Base-by-base conservation (phyloP, 2,797 vertebrate genomes). In the Argya squamiceps region DNA sequence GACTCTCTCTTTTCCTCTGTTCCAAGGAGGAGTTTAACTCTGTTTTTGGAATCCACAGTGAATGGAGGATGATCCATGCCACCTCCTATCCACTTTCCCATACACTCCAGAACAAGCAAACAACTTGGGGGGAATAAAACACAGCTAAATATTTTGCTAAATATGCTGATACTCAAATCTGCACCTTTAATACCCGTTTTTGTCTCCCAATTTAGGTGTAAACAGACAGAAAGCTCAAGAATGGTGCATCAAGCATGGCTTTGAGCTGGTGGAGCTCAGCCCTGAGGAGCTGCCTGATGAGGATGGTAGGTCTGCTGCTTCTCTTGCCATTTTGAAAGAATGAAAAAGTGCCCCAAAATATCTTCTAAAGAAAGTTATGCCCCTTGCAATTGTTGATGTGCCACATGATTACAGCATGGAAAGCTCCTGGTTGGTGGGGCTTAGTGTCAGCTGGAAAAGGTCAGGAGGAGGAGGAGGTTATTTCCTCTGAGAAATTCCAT, bases 281-380 rank as follows among this genome's bases (percentile, higher is more conserved):
- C 99, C 99, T 2, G 98, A 99, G 96, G 99, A 99, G 24, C 64
- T 99, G 55, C 99, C 99, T 15, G 99, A 99, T 97, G 99, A 99
- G 71, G 99, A 99, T 79, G 99, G 99, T 99, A 97, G 97, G 98
- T 77, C 22, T 74, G n/a, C 55, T 49, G 19, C 56, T 85, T 84
- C 47, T 8, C 29, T 23, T 85, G 63, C 15, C n/a, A 5, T 74
- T 64, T 41, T 23, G 20, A 37, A 11, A 76, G 67, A 77, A 41
- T 26, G 12, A 88, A 63, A 79, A 63, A 53, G 18, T 27, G 60
- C 46, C 36, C 59, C 55, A 56, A 21, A 81, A 41, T 50, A 53
- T 4, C 74, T 79, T 50, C 34, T 36, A 3, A 88, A 56, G 9
- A 12, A 78, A 84, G 11, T 36, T 41, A 3, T 71, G 73, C 80